Percentiles rank a stretch among this genome's conserved stretches.
phyloP scores from a whole-genome alignment of 2,113 vertebrate genomes.

The human region DNA sequence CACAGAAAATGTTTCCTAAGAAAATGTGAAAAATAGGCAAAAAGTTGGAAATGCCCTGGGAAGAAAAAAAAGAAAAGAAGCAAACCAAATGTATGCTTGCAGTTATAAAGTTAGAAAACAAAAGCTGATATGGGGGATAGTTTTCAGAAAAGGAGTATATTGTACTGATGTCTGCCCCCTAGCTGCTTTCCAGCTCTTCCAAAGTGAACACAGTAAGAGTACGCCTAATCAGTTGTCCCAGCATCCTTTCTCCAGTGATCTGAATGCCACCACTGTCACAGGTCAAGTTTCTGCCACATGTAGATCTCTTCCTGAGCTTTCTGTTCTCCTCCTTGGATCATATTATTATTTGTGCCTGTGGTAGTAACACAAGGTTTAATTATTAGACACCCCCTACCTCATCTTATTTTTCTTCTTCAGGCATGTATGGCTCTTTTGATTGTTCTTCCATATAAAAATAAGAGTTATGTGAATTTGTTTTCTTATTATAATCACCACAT shows the following conservation, averaged over 20 bases:
- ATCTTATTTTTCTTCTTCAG: not conserved
- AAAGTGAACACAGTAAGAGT: not conserved
- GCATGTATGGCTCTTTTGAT: not conserved
- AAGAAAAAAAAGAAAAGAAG: not conserved
- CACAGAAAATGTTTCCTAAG: not conserved
- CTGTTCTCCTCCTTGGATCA: not conserved
- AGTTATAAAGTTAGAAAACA: not conserved
- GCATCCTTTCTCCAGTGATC: not conserved
- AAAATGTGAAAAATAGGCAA: not conserved
- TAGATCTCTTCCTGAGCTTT: not conserved
- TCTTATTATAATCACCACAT: not conserved
- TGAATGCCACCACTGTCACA: not conserved
- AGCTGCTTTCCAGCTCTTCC: not conserved
- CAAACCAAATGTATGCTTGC: not conserved
- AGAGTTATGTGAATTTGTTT: not conserved
- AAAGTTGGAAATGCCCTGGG: not conserved
- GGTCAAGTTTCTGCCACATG: not conserved
- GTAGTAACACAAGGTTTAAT: not conserved
- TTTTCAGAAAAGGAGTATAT: not conserved
- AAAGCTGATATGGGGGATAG: not conserved
- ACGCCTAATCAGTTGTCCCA: not conserved
- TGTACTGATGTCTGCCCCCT: not conserved
- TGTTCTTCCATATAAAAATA: constrained; percentile 29
- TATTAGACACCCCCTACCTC: not conserved
- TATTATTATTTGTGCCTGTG: not conserved